Base-by-base conservation (phyloP, 1,140 invertebrate genomes). In the Papilio polyxenes region DNA sequence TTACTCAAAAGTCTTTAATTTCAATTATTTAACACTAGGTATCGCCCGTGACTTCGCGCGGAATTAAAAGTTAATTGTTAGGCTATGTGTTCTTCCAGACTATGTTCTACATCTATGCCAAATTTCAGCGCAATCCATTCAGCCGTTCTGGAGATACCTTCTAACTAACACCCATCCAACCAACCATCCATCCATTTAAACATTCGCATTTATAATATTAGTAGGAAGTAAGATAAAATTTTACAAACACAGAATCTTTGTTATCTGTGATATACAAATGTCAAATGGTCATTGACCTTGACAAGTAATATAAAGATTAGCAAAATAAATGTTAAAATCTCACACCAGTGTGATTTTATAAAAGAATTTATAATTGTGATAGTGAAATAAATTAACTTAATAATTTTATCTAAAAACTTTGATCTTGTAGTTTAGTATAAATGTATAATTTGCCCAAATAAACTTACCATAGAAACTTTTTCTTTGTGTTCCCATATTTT, bases 381-480 rank as follows among this genome's bases (percentile, higher is more conserved):
- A 20, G 4, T 62, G n/a, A 8, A 62, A 5, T 62, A 20, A 20
- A 7, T 10, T 2, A 20, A 7, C 7, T 20, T 20, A 62, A 62
- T 23, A 20, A 62, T 62, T 62, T 62, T 9, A 51, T 51, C 49
- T 51, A 51, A 62, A 20, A 20, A 62, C n/a, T 62, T 62, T 62
- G 59, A 62, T 20, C n/a, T 10, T 23, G 23, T 20, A 62, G 7
- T 23, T 17, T n/a, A 59, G 7, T 59, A n/a, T 59, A 59, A 56
- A 15, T 56, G 15, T 17, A 56, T 56, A 56, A 56, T 15, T n/a
- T 59, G 17, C 48, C 7, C 49, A 51, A 62, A 62, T 7, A 6
- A 49, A 84, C 87, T 85, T 80, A 88, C 87, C 82, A 88, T 44
- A 13, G 86, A 86, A 15, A 84, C 59, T n/a, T 81, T 86, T 15